Base-by-base conservation (phyloP, 2,113 vertebrate genomes). In the Nanorana parkeri region DNA sequence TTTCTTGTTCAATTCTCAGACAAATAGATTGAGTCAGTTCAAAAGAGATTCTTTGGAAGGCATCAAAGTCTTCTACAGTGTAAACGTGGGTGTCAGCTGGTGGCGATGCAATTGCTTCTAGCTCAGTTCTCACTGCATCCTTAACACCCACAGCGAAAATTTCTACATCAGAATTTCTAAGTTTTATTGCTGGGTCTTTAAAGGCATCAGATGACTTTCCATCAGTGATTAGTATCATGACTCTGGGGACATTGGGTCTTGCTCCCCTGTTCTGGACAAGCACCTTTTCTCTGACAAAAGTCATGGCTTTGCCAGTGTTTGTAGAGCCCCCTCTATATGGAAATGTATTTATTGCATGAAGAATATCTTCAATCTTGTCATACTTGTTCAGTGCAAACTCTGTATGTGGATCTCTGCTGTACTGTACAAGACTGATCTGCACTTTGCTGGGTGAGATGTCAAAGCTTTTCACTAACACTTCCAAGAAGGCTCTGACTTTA, bases 121-220 rank as follows among this genome's bases (percentile, higher is more conserved):
- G 86, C 76, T 99, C 98, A 0, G 92, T 90, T n/a, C 96, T 93
- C 7, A 99, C 97, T 0, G 98, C 98, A 26, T 99, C 97, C 84
- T 99, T 99, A 55, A 99, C 96, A 2, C 98, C 98, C 80, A 99
- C 98, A 0, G 98, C 97, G 24, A 99, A 99, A 88, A 99, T 96
- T 86, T 99, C 98, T 84, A 99, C 98, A 17, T 97, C 96, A 1
- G 94, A 84, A 5, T 92, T 94, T 85, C 95, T 93, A 69, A 99
- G 93, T 76, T 87, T 95, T 81, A 93, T 89, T 81, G 98, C 97
- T 1, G 98, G 95, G 1, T 96, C 95, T 89, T 93, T 95, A 90
- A 99, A 99, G 68, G 96, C 96, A 82, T 99, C 98, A 0, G 98
- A 99, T 0, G 97, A 99, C 83, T 99, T 99, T n/a, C 98, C 98